Evolutionary conservation across 2,888 invertebrate genomes (phyloP), one percentile per base, ranked within the genome.

Genomic region (Acronicta alni): DNA sequence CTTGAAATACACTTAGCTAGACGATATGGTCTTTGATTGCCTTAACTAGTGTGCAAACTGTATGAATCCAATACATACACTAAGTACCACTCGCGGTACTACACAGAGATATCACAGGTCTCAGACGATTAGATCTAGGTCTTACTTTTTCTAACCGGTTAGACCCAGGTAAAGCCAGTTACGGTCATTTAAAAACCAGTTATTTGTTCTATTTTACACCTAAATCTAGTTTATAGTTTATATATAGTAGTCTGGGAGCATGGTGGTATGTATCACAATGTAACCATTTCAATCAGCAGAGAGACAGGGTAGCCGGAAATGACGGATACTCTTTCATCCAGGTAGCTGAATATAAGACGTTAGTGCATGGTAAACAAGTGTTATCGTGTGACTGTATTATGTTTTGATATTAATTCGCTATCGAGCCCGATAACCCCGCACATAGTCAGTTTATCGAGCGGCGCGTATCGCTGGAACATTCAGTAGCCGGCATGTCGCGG

Each of bases 401-500:
- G 76, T 76, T 61, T 52, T 71, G 71, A 71, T 70, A 61, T 57
- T 59, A 70, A 69, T 62, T 67, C 56, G 54, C 47, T 75, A 74
- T 77, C 75, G 58, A 38, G 26, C 45, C 10, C 57, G 74, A 75
- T 75, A 75, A 75, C 77, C 75, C 67, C 47, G 47, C 45, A 38
- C 51, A 43, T 38, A 58, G 59, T 30, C 30, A 51, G 70, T 55
- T 62, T 67, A 70, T 65, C 70, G 52, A 44, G 38, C 23, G 57
- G 17, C 44, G 43, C 4, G 42, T 17, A 20, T 47, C 52, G 52
- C 54, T 17, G 23, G 41, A 41, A 58, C 39, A 43, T 43, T 58
- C 62, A 76, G 73, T 59, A 74, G 74, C 62, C 73, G 65, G 47
- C 57, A 39, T 63, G 73, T 52, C 77, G 69, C 68, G 53, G 37